Evolutionary conservation across 2,113 vertebrate species (phyloP).

Genomic region (Collichthys lucidus): DNA sequence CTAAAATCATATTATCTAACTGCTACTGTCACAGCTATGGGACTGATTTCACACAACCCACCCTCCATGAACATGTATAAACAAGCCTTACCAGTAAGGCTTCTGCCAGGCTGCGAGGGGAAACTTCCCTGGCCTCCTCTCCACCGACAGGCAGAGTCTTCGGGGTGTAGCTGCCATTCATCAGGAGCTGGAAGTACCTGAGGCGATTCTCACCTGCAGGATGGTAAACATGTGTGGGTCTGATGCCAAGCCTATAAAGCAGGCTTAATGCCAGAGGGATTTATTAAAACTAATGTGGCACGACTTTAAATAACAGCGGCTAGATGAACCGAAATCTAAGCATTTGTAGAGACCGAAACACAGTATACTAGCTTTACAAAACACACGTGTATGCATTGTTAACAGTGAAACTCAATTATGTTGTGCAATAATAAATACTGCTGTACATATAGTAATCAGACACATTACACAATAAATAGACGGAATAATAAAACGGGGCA

Average conservation of each 20-base stretch:
- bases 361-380: too few relatives aligned
- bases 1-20: constrained; percentile 4
- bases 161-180: constrained; percentile 96
- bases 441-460: background rate
- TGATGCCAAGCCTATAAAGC: background rate
- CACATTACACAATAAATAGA: background rate
- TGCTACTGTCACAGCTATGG: background rate
- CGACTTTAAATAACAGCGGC: background rate
- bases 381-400: background rate
- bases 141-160: constrained; percentile 93
- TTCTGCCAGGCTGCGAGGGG: constrained; percentile 89
- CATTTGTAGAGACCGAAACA: background rate
- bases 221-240: constrained; percentile 23
- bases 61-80: background rate
- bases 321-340: background rate
- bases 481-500: background rate
- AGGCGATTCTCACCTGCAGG: constrained; percentile 94
- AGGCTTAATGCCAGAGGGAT: background rate
- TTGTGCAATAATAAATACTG: background rate
- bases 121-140: constrained; percentile 87
- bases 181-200: constrained; percentile 93
- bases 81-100: constrained; percentile 87
- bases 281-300: background rate
- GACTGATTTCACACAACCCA: background rate
- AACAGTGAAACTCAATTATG: background rate